Evolutionary conservation across 2,113 vertebrate species (phyloP).

Genomic region (Aegotheles bennettii): DNA sequence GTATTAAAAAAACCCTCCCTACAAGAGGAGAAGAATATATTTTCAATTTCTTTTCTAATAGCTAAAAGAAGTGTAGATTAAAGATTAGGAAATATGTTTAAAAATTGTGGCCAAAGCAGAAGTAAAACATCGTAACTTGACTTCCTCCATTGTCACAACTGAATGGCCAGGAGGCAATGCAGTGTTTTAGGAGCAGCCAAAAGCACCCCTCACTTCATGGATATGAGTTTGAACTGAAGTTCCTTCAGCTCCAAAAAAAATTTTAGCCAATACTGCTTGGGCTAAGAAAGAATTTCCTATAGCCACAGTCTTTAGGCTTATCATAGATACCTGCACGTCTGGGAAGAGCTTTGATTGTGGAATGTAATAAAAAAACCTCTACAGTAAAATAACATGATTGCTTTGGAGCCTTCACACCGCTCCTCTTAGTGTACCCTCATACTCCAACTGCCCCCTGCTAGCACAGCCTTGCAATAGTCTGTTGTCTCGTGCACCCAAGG

Average conservation of each 20-base stretch:
- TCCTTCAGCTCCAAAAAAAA: not conserved
- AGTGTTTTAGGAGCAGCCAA: not conserved
- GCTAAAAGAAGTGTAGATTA: not conserved
- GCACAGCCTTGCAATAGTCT: not conserved
- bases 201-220: not conserved
- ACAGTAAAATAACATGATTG: not conserved
- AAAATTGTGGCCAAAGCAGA: not conserved
- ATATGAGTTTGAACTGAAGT: not conserved
- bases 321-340: not conserved
- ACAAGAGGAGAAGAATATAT: not conserved
- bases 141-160: not conserved
- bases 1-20: not conserved
- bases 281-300: not conserved
- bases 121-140: not conserved
- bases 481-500: not conserved
- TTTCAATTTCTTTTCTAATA: constrained; percentile 35
- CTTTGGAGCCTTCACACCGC: not conserved
- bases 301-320: not conserved
- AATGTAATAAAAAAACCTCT: not conserved
- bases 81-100: not conserved
- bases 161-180: not conserved
- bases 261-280: not conserved
- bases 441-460: not conserved
- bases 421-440: not conserved
- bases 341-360: not conserved